These are phyloP conservation scores for Plemyria rubiginata DNA, from an alignment of 2,888 invertebrate genomes.

Conservation along the genomic window DNA sequence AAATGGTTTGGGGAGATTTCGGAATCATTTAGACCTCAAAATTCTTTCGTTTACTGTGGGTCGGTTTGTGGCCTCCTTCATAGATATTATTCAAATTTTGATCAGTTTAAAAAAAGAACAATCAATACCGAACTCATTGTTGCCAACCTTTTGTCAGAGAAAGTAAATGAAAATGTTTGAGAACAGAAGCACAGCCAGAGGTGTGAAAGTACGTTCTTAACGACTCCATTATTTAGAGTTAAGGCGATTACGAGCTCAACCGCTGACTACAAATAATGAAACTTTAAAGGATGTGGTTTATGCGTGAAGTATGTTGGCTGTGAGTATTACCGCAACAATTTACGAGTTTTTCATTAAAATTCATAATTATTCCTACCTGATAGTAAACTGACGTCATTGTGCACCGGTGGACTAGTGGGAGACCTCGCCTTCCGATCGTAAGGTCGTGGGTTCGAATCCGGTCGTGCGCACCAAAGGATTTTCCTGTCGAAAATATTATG, in stretches of 20 bases:
- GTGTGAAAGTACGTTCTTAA: conserved; percentile 64
- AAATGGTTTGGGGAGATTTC: conserved; percentile 29
- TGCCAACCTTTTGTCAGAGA: conserved; percentile 49
- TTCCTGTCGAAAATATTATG: too few species aligned
- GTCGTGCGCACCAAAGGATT: too few species aligned
- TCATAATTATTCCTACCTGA: too few species aligned
- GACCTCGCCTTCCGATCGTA: too few species aligned
- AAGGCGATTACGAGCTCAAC: conserved; percentile 24
- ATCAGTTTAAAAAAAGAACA: conserved; percentile 8
- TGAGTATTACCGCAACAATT: not conserved
- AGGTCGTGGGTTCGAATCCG: too few species aligned
- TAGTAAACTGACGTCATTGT: too few species aligned
- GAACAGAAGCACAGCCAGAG: conserved; percentile 47
- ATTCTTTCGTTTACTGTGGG: conserved; percentile 4
- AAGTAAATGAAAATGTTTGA: conserved; percentile 66
- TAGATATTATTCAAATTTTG: not conserved
- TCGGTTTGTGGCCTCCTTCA: not conserved
- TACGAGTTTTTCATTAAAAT: not conserved
- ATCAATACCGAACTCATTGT: conserved; percentile 35
- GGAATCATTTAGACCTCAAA: conserved; percentile 23
- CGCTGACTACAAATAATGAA: conserved; percentile 20
- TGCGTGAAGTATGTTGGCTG: not conserved
- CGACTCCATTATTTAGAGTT: conserved; percentile 38
- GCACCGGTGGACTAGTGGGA: too few species aligned
- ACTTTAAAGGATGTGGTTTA: conserved; percentile 14